These are phyloP conservation scores for Mesitornis unicolor DNA, from an alignment of 2,113 vertebrate genomes.

Conservation along the genomic window DNA sequence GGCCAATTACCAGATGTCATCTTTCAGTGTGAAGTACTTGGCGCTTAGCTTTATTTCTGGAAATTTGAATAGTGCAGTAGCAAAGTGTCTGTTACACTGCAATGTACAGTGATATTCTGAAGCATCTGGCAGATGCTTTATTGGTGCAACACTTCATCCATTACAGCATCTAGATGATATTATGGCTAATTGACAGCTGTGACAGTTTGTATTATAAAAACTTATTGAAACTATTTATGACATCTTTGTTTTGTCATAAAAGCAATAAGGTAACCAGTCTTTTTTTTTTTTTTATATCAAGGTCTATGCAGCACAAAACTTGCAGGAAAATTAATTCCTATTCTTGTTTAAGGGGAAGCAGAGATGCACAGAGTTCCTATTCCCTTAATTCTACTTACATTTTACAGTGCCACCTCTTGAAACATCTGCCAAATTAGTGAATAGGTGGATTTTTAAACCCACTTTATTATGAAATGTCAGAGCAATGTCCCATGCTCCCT, in stretches of 20 bases:
- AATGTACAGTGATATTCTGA: not conserved
- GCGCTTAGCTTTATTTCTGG: not conserved
- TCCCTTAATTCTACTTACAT: not conserved
- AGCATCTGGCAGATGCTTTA: not conserved
- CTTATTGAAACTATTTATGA: not conserved
- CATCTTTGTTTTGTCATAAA: not conserved
- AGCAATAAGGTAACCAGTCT: not conserved
- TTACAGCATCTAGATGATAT: not conserved
- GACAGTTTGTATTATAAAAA: not conserved
- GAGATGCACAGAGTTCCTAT: not conserved
- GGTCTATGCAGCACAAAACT: not conserved
- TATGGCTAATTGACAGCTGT: not conserved
- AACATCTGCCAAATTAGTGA: not conserved
- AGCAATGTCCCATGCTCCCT: not conserved
- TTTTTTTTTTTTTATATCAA: not conserved
- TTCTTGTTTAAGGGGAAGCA: not conserved
- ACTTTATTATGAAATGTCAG: not conserved
- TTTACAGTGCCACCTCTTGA: not conserved
- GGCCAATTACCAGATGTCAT: not conserved
- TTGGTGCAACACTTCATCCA: not conserved
- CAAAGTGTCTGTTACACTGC: not conserved
- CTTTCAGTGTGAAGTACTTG: not conserved
- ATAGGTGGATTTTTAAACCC: not conserved
- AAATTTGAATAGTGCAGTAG: not conserved
- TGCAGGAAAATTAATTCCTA: not conserved